Evolutionary conservation across 2,888 invertebrate genomes (phyloP).

Genomic region (Apotomis turbidana): DNA sequence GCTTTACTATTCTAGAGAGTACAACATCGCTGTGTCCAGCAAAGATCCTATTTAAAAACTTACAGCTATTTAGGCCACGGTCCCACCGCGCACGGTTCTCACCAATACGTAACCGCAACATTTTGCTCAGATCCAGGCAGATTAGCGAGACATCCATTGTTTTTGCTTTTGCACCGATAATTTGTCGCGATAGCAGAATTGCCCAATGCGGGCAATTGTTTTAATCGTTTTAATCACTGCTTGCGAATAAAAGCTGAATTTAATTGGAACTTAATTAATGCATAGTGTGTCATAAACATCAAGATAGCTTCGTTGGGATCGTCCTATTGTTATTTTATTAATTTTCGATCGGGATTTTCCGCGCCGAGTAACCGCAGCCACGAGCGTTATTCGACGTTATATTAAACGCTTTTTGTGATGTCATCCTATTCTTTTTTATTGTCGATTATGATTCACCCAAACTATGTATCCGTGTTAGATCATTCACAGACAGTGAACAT

Average conservation of each 20-base stretch:
- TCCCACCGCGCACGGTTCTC: constrained; percentile 32
- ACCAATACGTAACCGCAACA: constrained; percentile 44
- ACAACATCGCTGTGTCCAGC: neutral
- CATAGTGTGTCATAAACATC: constrained; percentile 30
- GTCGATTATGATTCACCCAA: constrained; percentile 1
- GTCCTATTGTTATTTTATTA: constrained; percentile 36
- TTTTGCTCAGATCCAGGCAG: constrained; percentile 39
- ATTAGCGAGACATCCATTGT: constrained; percentile 42
- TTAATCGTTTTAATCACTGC: constrained; percentile 20
- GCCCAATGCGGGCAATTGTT: constrained; percentile 41
- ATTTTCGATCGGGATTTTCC: constrained; percentile 26
- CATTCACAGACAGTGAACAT: too few relatives aligned
- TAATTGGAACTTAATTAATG: constrained; percentile 40
- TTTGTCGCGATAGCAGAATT: constrained; percentile 42
- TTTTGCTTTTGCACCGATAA: constrained; percentile 37
- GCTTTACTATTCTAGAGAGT: too few relatives aligned
- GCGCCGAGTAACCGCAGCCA: neutral
- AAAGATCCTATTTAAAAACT: constrained; percentile 1
- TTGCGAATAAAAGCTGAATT: constrained; percentile 33
- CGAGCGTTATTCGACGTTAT: neutral
- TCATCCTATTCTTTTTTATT: neutral
- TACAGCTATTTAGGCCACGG: constrained; percentile 23
- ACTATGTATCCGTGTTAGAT: neutral
- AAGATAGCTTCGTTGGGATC: constrained; percentile 21
- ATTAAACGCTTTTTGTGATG: neutral